Evolutionary conservation across 2,888 invertebrate species (phyloP).

Genomic region (Brachyptera putata): DNA sequence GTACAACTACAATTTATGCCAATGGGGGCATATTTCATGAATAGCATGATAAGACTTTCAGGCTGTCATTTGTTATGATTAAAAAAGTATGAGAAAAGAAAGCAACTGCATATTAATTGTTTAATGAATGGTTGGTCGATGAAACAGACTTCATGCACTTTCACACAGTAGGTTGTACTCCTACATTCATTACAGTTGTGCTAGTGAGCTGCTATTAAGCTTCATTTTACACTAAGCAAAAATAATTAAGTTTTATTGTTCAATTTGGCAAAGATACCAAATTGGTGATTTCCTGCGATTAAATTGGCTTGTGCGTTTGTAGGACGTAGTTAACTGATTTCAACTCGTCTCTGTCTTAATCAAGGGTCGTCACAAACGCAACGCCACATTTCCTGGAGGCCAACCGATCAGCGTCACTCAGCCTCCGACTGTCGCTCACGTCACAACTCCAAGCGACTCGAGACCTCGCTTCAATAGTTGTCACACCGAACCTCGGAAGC

Average conservation of each 20-base stretch:
- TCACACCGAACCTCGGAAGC: conserved; percentile 46
- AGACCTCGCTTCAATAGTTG: conserved; percentile 57
- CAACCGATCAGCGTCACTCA: conserved; percentile 60
- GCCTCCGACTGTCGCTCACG: conserved; percentile 56
- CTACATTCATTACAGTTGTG: neutral
- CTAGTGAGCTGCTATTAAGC: neutral
- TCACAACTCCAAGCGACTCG: conserved; percentile 51
- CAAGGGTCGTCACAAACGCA: conserved; percentile 73
- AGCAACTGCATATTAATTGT: too few species aligned
- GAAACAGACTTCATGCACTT: too few species aligned
- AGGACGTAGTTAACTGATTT: neutral
- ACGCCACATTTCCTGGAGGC: conserved; percentile 73
- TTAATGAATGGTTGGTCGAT: too few species aligned
- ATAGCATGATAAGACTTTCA: too few species aligned
- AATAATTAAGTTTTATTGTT: neutral
- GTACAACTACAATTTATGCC: too few species aligned
- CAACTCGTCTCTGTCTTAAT: conserved; percentile 26
- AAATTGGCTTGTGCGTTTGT: conserved; percentile 7
- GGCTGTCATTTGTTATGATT: too few species aligned
- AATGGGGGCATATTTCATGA: too few species aligned
- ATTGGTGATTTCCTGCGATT: conserved; percentile 28
- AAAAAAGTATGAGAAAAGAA: too few species aligned
- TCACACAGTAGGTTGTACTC: too few species aligned
- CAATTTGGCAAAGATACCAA: conserved; percentile 24
- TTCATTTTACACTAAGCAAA: neutral